A percentile compares a stretch with the other conserved stretches of the same genome.
Evolutionary conservation across 2,888 invertebrate species (phyloP).

Genomic region (Silvanus unidentatus): DNA sequence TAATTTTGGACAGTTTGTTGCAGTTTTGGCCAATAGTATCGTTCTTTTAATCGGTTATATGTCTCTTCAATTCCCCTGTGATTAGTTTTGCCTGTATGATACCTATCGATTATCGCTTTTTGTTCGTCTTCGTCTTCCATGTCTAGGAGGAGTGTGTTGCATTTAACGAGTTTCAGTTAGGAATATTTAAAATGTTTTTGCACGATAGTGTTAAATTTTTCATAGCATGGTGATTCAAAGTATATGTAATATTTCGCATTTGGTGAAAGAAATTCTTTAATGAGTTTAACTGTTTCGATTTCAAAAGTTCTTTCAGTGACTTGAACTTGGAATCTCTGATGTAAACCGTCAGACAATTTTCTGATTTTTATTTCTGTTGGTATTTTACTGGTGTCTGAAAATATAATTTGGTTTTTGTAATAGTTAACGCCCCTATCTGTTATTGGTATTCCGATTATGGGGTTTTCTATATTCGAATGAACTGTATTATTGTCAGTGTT

Average conservation of each 20-base stretch:
- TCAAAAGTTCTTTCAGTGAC: not conserved
- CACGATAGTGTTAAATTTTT: not conserved
- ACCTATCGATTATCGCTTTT: not conserved
- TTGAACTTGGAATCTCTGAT: constrained; percentile 2
- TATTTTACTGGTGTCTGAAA: not conserved
- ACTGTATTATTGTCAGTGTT: constrained; percentile 1
- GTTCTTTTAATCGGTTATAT: constrained; percentile 2
- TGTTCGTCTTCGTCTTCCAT: no score
- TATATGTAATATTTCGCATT: constrained; percentile 2
- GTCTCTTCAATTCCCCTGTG: constrained; percentile 4
- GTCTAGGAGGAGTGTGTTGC: not conserved
- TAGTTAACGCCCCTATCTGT: not conserved
- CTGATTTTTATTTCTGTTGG: not conserved
- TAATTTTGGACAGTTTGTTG: constrained; percentile 2
- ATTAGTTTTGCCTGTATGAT: constrained; percentile 3
- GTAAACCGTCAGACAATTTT: not conserved
- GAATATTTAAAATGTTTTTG: constrained; percentile 3
- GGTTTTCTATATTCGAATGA: constrained; percentile 2
- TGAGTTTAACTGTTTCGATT: not conserved
- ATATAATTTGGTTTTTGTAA: not conserved
- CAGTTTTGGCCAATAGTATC: constrained; percentile 1
- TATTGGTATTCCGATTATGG: constrained; percentile 4
- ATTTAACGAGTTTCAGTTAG: not conserved
- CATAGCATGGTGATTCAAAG: constrained; percentile 1
- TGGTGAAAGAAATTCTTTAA: constrained; percentile 4